These are phyloP conservation scores for Syrphus vitripennis DNA, from an alignment of 2,888 invertebrate genomes.

Conservation along the genomic window DNA sequence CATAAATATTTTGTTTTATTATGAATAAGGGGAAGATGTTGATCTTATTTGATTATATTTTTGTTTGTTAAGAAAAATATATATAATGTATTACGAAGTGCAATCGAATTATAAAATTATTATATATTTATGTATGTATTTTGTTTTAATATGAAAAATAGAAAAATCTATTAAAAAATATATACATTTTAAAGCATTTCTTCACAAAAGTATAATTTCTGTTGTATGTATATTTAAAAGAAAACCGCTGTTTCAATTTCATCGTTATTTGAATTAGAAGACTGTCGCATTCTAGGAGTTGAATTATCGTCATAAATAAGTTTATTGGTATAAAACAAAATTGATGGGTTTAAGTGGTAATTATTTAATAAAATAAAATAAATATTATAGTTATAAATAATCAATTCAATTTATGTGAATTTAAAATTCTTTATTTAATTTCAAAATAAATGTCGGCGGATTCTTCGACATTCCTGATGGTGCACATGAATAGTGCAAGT, in stretches of 20 bases:
- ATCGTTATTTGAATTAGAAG: background rate
- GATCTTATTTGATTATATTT: background rate
- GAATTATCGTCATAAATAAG: background rate
- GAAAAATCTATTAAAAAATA: background rate
- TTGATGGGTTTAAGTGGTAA: background rate
- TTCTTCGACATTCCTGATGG: too few species aligned
- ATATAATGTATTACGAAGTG: slow-evolving; percentile 22
- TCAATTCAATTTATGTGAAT: background rate
- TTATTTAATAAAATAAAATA: background rate
- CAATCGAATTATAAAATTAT: slow-evolving; percentile 39
- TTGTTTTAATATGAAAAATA: background rate
- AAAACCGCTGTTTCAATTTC: background rate
- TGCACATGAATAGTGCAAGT: too few species aligned
- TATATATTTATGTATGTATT: background rate
- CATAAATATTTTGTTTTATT: background rate
- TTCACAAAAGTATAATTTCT: background rate
- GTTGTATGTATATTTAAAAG: background rate
- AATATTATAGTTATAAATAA: background rate
- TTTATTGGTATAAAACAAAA: background rate
- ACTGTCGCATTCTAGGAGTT: background rate
- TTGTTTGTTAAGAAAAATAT: background rate
- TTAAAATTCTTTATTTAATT: background rate
- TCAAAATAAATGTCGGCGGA: too few species aligned
- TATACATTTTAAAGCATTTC: background rate
- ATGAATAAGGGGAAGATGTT: background rate